Conservation (phyloP, 2,888 invertebrate species). For the Drosophila seclusa region DNA sequence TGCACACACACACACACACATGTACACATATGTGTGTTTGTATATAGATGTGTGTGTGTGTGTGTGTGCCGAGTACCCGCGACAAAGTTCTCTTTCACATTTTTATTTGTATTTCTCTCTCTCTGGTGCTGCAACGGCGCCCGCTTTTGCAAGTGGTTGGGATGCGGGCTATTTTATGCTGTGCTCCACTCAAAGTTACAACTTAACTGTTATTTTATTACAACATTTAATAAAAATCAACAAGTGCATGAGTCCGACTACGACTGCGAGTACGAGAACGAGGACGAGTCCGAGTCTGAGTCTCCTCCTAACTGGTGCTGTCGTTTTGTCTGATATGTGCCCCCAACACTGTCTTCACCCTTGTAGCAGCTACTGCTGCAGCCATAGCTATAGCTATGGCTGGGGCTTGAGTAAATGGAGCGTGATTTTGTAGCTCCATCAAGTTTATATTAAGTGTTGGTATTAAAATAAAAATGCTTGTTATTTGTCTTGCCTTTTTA, state of each 20-base stretch:
- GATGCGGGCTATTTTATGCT: slow-evolving; percentile 59
- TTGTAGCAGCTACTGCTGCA: slow-evolving; percentile 21
- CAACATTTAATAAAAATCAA: slow-evolving; percentile 81
- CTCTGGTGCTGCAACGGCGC: slow-evolving; percentile 17
- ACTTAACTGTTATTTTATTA: slow-evolving; percentile 81
- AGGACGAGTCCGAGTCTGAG: slow-evolving; percentile 34
- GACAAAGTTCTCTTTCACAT: slow-evolving; percentile 41
- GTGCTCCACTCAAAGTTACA: slow-evolving; percentile 79
- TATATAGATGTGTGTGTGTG: slow-evolving; percentile 8
- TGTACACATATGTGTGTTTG: neutral
- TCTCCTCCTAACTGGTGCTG: slow-evolving; percentile 10
- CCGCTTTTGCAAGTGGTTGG: slow-evolving; percentile 38
- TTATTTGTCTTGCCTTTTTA: slow-evolving; percentile 79
- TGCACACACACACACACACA: neutral
- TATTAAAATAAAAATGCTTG: slow-evolving; percentile 81
- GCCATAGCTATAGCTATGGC: slow-evolving; percentile 30
- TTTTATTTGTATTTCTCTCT: slow-evolving; percentile 36
- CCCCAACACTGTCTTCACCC: slow-evolving; percentile 27
- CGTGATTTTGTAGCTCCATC: slow-evolving; percentile 81
- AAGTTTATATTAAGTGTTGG: slow-evolving; percentile 81
- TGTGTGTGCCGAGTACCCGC: slow-evolving; percentile 46
- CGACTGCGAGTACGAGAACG: neutral
- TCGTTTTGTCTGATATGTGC: slow-evolving; percentile 15
- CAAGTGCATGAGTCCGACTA: slow-evolving; percentile 74
- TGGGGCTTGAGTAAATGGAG: slow-evolving; percentile 75